Conservation (phyloP, 2,888 invertebrate genomes). For the Acanthacorydalis orientalis region DNA sequence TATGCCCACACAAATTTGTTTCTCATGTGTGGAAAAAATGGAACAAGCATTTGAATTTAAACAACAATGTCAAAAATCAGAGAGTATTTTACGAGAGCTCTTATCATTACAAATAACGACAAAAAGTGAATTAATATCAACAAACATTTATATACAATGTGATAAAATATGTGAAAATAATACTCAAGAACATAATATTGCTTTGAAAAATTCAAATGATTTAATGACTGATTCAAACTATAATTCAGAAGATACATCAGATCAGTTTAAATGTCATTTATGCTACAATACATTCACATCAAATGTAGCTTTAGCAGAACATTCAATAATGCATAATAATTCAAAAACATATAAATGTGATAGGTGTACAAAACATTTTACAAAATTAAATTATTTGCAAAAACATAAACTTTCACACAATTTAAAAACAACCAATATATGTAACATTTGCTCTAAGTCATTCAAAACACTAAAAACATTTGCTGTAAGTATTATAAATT, state of each 20-base stretch:
- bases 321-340: neutral
- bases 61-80: conserved; percentile 28
- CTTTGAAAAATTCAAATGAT: neutral
- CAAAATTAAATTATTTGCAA: neutral
- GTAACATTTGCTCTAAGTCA: conserved; percentile 3
- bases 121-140: conserved; percentile 8
- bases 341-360: neutral
- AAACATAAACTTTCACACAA: neutral
- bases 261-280: too few relatives aligned
- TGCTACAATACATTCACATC: too few relatives aligned
- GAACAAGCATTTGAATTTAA: conserved; percentile 29
- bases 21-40: conserved; percentile 27
- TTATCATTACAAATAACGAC: conserved; percentile 9
- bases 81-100: conserved; percentile 25
- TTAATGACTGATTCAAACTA: too few relatives aligned
- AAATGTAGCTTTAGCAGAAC: too few relatives aligned
- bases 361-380: neutral
- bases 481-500: neutral
- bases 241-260: too few relatives aligned
- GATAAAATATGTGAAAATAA: conserved; percentile 8
- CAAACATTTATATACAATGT: conserved; percentile 2
- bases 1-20: conserved; percentile 29
- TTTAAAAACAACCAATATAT: neutral
- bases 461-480: conserved; percentile 3
- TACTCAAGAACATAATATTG: neutral